Base-by-base conservation (phyloP, 2,797 vertebrate genomes). In the Champsocephalus gunnari region DNA sequence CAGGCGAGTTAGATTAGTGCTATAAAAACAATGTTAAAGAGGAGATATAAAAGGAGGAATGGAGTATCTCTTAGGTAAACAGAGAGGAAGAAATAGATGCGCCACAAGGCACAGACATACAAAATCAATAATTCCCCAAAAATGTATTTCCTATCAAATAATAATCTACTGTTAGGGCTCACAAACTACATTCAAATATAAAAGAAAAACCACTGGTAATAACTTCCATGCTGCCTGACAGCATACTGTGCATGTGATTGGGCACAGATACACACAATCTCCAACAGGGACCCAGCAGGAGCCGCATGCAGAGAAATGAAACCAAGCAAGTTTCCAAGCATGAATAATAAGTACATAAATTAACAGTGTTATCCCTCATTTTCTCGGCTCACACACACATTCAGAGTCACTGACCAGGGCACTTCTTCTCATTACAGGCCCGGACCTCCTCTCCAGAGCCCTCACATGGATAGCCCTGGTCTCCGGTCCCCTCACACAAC, bases 361-460 rank as follows among this genome's bases (percentile, higher is more conserved):
- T 28, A 54, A 45, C 32, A 7, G 4, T 21, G 1, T 34, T 62
- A 7, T 60, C 8, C 24, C 9, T 61, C 21, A 51, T 58, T 58
- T 24, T n/a, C 47, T 51, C 24, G 9, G 5, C 38, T 45, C 34
- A 47, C 6, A 60, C 17, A 73, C 21, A 56, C 44, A 79, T 9
- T 34, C 56, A 53, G 28, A 75, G 28, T 38, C 66, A 89, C 92
- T 88, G 92, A 99, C 98, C 98, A 87, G 98, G 98, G 89, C 98
- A 99, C 85, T 97, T 99, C 94, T 98, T 99, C 93, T 99, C 97
- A 0, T 97, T 99, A 89, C 98, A 99, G 56, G 97, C 93, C 82
- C 97, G 98, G 83, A 98, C 96, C 90, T 99, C 98, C 92, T 99
- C 98, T 8, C 96, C 97, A 0, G 94, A 96, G 80, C 98, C 98